Evolutionary conservation across 2,797 vertebrate genomes (phyloP), one percentile per base, ranked within the genome.

Genomic region (Adelosebastes latens): DNA sequence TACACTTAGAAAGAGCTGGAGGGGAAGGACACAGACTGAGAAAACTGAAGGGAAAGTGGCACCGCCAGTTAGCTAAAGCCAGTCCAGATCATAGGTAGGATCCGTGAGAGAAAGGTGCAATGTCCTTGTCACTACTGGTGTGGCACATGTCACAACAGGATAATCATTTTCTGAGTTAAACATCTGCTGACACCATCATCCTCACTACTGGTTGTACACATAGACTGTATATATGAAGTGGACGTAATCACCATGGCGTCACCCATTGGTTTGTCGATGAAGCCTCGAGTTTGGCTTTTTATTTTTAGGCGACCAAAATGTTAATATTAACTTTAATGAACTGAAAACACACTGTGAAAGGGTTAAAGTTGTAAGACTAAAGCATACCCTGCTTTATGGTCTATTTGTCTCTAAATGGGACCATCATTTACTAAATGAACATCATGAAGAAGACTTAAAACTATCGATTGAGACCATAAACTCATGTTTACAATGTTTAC

Each of bases 111-210:
- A 53, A 63, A 68, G 75, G n/a, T 83, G 74, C 31, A 70, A 68
- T 55, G 55, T 82, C 46, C 18, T 69, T 77, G 59, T 79, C 78
- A 39, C 56, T 29, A 4, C n/a, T 68, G 72, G 71, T 78, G 75
- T 67, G 71, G 76, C 69, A 75, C 32, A 49, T 80, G 66, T 85
- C 81, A 76, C 58, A 58, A 68, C 70, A 72, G 67, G 59, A 59
- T 77, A 66, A 83, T 83, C 6, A 46, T 24, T 58, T 34, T 67
- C 24, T 29, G 24, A 36, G 58, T n/a, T 18, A 56, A 86, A 75
- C 39, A 49, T 80, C 71, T 79, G 55, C 66, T 75, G 74, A 78
- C 70, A 52, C 56, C 18, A 16, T 69, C 52, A 8, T 76, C 24
- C 62, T 63, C 7, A n/a, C 25, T 49, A 5, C 55, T 76, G 36